Evolutionary conservation across 1,140 invertebrate species (phyloP).

Genomic region (Ostrea edulis): DNA sequence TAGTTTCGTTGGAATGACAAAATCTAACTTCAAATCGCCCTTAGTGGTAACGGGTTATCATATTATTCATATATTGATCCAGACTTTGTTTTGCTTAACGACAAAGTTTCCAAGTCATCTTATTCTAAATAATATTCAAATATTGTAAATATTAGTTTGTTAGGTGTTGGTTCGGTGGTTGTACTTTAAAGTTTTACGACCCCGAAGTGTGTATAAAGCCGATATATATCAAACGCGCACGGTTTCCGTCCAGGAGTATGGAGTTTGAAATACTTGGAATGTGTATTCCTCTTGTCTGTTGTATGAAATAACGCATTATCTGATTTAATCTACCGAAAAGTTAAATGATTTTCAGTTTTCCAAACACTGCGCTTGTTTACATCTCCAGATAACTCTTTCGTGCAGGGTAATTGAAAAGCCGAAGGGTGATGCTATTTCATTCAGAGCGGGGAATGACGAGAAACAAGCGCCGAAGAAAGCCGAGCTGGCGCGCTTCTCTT

Average conservation of each 20-base stretch:
- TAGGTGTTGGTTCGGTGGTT: not conserved
- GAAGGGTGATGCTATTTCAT: conserved; percentile 19
- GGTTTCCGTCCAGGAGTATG: not conserved
- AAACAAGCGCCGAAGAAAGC: not conserved
- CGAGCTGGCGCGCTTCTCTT: not conserved
- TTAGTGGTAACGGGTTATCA: not conserved
- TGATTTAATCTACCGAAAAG: conserved; percentile 35
- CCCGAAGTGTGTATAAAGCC: not conserved
- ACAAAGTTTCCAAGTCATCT: not conserved
- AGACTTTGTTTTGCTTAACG: not conserved
- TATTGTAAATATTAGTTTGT: not conserved
- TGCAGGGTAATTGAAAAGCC: conserved; percentile 28
- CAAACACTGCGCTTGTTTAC: conserved; percentile 26
- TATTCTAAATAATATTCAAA: not conserved
- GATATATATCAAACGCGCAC: conserved; percentile 2
- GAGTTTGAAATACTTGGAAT: not conserved
- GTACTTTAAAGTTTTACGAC: not conserved
- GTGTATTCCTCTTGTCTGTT: not conserved
- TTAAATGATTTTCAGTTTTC: conserved; percentile 34
- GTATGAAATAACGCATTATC: conserved; percentile 22
- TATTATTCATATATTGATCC: conserved; percentile 21
- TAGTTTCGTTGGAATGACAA: not conserved
- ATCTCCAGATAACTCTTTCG: conserved; percentile 18
- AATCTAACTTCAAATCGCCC: not conserved
- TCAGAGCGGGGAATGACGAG: not conserved